phyloP scores from a whole-genome alignment of 2,797 vertebrate genomes.

The Cuculus canorus region DNA sequence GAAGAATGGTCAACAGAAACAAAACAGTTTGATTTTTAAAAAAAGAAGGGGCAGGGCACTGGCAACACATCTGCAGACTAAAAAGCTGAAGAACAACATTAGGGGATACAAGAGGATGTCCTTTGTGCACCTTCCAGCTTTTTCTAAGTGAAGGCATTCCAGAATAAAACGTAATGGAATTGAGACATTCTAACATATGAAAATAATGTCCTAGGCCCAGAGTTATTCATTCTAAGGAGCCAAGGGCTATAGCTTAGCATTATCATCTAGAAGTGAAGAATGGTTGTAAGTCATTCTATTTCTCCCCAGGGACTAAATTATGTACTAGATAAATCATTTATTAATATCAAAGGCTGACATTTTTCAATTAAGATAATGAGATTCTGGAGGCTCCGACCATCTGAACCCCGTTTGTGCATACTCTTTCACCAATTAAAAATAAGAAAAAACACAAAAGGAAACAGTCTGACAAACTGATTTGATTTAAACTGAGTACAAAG shows the following conservation, averaged over 20 bases:
- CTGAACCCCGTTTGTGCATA: constrained; percentile 1
- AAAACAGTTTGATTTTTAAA: background rate
- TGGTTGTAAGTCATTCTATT: background rate
- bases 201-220: background rate
- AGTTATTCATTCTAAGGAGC: constrained; percentile 1
- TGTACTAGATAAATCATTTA: constrained; percentile 3
- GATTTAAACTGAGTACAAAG: background rate
- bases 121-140: background rate
- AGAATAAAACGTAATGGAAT: background rate
- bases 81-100: background rate
- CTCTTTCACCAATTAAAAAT: background rate
- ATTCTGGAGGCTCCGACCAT: constrained; percentile 29
- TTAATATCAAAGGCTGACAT: constrained; percentile 26
- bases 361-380: constrained; percentile 61
- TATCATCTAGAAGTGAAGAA: constrained; percentile 21
- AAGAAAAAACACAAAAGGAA: background rate
- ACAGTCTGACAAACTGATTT: background rate
- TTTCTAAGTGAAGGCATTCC: background rate
- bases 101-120: background rate
- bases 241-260: background rate
- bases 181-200: background rate
- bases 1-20: background rate
- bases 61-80: background rate
- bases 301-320: constrained; percentile 6
- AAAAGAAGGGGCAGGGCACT: background rate